Conservation (phyloP, 2,888 invertebrate species). For the Temnothorax rugatulus region DNA sequence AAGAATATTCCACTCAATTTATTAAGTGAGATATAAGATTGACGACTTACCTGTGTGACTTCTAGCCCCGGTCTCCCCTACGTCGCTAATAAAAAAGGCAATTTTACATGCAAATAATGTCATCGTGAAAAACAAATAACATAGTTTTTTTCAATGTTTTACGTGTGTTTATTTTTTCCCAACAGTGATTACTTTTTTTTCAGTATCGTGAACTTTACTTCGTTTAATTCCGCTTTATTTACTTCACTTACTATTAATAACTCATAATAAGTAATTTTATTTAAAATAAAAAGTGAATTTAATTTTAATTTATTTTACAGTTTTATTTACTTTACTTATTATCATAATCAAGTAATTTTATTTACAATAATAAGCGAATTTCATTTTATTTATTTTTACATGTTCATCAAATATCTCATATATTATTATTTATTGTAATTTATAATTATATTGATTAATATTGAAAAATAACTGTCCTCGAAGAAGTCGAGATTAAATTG, state of each 20-base stretch:
- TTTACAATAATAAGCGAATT: too few relatives aligned
- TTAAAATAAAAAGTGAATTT: too few relatives aligned
- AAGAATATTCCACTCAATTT: too few relatives aligned
- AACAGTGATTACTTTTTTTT: neutral
- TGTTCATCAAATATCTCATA: neutral
- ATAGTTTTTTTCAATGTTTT: neutral
- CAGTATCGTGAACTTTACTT: too few relatives aligned
- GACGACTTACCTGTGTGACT: too few relatives aligned
- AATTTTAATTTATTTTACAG: neutral
- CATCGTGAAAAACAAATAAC: neutral
- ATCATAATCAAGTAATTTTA: too few relatives aligned
- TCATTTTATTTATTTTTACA: too few relatives aligned
- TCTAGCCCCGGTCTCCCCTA: too few relatives aligned
- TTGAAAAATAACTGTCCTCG: neutral
- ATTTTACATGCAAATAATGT: neutral
- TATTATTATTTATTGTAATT: neutral
- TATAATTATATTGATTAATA: neutral
- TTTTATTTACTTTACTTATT: neutral
- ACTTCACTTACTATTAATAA: too few relatives aligned
- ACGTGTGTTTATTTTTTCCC: neutral
- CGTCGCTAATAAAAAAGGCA: neutral
- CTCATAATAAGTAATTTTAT: too few relatives aligned
- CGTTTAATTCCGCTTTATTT: too few relatives aligned
- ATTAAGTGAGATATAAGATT: too few relatives aligned
- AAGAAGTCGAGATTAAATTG: neutral